Evolutionary conservation across 2,113 vertebrate genomes (phyloP).

Genomic region (Laticauda colubrina): DNA sequence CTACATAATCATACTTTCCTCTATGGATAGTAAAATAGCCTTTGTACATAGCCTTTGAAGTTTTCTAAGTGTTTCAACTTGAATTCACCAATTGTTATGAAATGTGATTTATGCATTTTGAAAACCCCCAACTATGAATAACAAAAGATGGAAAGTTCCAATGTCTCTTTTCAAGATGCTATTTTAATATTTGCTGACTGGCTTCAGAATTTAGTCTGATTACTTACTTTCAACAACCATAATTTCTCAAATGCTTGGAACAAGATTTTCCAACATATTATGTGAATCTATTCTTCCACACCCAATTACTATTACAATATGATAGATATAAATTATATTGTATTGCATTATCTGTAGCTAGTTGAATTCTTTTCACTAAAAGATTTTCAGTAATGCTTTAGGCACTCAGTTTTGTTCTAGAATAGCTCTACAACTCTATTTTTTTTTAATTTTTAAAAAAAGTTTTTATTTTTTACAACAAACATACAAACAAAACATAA

Average conservation of each 20-base stretch:
- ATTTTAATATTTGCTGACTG: background rate
- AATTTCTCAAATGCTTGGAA: background rate
- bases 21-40: background rate
- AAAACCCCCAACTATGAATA: background rate
- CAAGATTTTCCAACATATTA: background rate
- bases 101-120: accelerated
- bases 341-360: background rate
- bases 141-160: slow-evolving; percentile 18
- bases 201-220: background rate
- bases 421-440: background rate
- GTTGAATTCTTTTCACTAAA: background rate
- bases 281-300: background rate
- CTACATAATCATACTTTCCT: slow-evolving; percentile 46
- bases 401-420: background rate
- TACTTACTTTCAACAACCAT: background rate
- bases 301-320: background rate
- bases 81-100: slow-evolving; percentile 15
- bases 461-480: too few relatives aligned
- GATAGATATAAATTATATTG: background rate
- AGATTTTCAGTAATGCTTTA: background rate
- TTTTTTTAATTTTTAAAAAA: too few relatives aligned
- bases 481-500: too few relatives aligned
- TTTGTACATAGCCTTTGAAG: slow-evolving; percentile 36
- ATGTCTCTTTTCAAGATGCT: background rate
- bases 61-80: background rate